phyloP scores from a whole-genome alignment of 1,140 invertebrate genomes.

The Lepidurus apus region DNA sequence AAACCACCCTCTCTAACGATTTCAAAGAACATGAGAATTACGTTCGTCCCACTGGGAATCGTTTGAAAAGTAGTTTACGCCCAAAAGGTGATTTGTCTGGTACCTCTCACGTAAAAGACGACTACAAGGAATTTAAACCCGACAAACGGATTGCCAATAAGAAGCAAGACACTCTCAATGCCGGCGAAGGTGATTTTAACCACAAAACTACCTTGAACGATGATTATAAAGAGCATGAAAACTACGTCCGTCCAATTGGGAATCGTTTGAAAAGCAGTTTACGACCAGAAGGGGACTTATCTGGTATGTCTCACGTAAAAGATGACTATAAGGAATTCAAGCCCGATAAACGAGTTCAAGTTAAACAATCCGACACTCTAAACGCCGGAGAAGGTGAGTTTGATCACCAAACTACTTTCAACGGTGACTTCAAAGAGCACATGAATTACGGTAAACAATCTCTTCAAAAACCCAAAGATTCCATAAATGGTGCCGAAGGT shows the following conservation, averaged over 20 bases:
- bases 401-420: no score
- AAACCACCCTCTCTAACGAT: neutral
- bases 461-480: no score
- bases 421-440: no score
- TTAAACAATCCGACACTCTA: neutral
- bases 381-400: neutral
- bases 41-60: neutral
- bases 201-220: neutral
- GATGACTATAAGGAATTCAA: slow-evolving; percentile 1
- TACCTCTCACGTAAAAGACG: neutral
- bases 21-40: neutral
- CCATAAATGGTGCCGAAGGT: no score
- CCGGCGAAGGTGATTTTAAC: neutral
- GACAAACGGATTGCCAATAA: neutral
- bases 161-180: neutral
- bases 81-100: neutral
- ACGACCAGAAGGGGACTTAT: neutral
- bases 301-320: neutral
- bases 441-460: no score
- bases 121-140: neutral
- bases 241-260: neutral
- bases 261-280: neutral
- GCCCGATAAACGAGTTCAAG: neutral
- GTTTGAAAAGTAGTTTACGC: neutral
- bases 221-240: neutral